Conservation (phyloP, 1,140 invertebrate genomes). For the Euura lappo region DNA sequence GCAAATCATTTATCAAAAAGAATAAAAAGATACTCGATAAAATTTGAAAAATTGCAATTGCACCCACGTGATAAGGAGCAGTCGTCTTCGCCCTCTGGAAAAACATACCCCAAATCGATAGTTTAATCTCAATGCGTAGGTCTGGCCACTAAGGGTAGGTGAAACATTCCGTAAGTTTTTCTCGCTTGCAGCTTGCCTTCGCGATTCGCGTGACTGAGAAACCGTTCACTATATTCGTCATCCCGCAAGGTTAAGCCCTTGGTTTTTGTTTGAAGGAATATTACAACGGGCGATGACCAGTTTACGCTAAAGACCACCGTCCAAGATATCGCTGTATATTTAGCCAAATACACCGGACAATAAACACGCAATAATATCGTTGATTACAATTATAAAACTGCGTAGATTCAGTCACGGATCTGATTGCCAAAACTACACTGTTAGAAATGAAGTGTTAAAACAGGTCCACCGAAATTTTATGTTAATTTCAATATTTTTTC, state of each 20-base stretch:
- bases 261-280: neutral
- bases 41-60: too few relatives aligned
- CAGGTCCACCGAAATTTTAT: neutral
- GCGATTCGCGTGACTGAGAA: slow-evolving; percentile 4
- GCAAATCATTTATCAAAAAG: too few relatives aligned
- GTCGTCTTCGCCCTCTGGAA: neutral
- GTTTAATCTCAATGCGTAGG: neutral
- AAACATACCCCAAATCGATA: neutral
- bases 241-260: neutral
- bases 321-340: neutral
- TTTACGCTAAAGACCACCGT: neutral
- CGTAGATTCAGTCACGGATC: neutral
- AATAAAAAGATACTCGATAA: too few relatives aligned
- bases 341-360: neutral
- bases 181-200: neutral
- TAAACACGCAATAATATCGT: neutral
- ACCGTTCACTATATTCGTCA: neutral
- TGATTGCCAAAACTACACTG: neutral
- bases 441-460: neutral
- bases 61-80: neutral
- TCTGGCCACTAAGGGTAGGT: too few relatives aligned
- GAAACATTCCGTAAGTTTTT: neutral
- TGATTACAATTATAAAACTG: neutral
- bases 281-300: neutral
- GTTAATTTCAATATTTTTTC: neutral